Base-by-base conservation (phyloP, 2,888 invertebrate genomes). In the Polydrusus cervinus region DNA sequence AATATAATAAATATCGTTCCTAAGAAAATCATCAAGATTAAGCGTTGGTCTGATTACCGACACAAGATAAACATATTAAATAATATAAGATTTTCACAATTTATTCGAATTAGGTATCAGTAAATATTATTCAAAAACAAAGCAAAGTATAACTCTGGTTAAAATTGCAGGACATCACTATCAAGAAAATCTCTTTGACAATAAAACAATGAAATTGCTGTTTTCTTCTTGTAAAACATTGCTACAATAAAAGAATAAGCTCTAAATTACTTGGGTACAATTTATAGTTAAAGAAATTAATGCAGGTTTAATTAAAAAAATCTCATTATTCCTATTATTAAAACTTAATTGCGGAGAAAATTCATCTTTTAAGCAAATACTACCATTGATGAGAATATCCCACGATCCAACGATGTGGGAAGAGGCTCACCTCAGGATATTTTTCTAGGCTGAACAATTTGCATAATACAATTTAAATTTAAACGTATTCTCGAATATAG, bases 331-430 rank as follows among this genome's bases (percentile, higher is more conserved):
- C 11, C 11, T 16, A n/a, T 38, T 16, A 60, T 60, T 60, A 16
- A 40, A 57, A 57, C 6, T 30, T 57, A 57, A 57, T 57, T 60
- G 57, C 38, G n/a, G 57, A 18, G 57, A 38, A 60, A 60, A 60
- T 60, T 38, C 38, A 38, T 16, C n/a, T 38, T 34, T 38, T 55
- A 34, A 40, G 47, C 43, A 67, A 67, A 55, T 40, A 55, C 43
- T 43, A 30, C 60, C 30, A 47, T 69, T 60, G 38, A 47, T 69
- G 69, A 8, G 69, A 69, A 69, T 47, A 45, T 69, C 69, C 47
- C 69, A 69, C 60, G 69, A 18, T 7, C 11, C 13, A 53, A 14
- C 40, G 18, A 7, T 67, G 43, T 43, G 51, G 53, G 55, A 67
- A 45, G 18, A 67, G 40, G 20, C 57, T 38, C 34, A n/a, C 43